Evolutionary conservation across 2,113 vertebrate species (phyloP).

Genomic region (Tamias sibiricus): DNA sequence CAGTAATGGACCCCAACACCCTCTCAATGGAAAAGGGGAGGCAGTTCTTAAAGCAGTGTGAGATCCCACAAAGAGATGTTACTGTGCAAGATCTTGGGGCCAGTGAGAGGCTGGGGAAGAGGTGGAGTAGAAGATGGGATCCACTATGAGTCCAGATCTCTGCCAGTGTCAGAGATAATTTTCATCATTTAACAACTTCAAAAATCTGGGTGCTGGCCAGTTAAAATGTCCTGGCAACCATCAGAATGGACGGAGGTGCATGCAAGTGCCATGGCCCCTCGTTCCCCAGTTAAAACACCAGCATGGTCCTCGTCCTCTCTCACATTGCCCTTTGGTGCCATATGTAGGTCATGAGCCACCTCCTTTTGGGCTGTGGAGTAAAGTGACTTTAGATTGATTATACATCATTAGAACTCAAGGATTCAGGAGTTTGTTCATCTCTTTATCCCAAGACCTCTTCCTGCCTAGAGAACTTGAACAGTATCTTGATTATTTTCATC

Average conservation of each 20-base stretch:
- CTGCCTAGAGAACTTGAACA: background rate
- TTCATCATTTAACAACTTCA: too few relatives aligned
- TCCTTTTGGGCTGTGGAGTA: background rate
- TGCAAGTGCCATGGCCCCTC: rapidly evolving
- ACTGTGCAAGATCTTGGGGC: background rate
- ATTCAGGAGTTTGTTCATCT: background rate
- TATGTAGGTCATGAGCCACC: background rate
- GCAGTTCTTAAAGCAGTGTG: slow-evolving; percentile 13
- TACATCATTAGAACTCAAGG: too few relatives aligned
- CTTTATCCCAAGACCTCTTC: background rate
- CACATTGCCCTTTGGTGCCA: too few relatives aligned
- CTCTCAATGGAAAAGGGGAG: slow-evolving; percentile 46
- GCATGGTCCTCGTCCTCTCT: background rate
- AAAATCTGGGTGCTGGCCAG: too few relatives aligned
- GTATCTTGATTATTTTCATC: background rate
- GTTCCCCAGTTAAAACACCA: background rate
- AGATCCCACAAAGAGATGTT: slow-evolving; percentile 53
- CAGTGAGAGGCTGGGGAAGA: background rate
- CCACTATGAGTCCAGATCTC: background rate
- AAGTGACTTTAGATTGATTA: background rate
- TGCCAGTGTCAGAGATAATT: rapidly evolving
- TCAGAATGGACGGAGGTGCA: rapidly evolving
- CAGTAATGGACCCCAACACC: background rate
- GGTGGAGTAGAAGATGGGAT: rapidly evolving
- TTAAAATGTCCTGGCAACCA: rapidly evolving